Evolutionary conservation across 2,113 vertebrate genomes (phyloP), one percentile per base, ranked within the genome.

Genomic region (Recurvirostra avosetta): DNA sequence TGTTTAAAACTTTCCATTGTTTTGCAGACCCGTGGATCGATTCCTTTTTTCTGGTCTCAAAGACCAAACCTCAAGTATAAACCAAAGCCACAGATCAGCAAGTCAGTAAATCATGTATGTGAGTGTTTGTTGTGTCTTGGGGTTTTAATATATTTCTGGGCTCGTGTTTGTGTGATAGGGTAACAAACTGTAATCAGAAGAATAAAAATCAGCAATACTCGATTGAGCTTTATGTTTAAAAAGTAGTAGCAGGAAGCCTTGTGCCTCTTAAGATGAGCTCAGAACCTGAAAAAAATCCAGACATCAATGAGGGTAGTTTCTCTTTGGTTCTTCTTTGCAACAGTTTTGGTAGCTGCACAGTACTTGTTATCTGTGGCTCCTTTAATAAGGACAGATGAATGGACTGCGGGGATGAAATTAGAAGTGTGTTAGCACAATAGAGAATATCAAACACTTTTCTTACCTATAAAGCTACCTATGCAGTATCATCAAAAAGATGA

Each of bases 1-100:
- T 59, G 13, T 67, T 94, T 67, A 63, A 94, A 77, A 43, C 38
- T 96, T 76, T 73, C 76, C 21, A 27, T 95, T 93, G 53, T 94
- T 90, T 97, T 97, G 82, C 88, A 99, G 99, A 99, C 99, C 14
- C 98, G 99, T 96, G 99, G 99, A 93, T 99, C 99, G 62, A 99
- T 99, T 94, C 99, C 99, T 15, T 98, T 99, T 96, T 99, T 98
- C 97, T 99, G 99, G 99, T 99, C 99, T 89, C 99, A 99, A 61
- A 98, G 99, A 95, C 99, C 99, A 89, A 99, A 99, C 94, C 99
- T 99, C 92, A 99, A 99, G 97, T 99, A 99, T 79, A 99, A 99
- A 96, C 99, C 99, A 90, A 98, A 97, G 86, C 99, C 99, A 32
- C 99, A 99, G 97, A 99, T 99, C 98, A 99, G 98, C 98, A 99